These are phyloP conservation scores for Tenthredo livida DNA, from an alignment of 2,888 invertebrate species.

Conservation along the genomic window DNA sequence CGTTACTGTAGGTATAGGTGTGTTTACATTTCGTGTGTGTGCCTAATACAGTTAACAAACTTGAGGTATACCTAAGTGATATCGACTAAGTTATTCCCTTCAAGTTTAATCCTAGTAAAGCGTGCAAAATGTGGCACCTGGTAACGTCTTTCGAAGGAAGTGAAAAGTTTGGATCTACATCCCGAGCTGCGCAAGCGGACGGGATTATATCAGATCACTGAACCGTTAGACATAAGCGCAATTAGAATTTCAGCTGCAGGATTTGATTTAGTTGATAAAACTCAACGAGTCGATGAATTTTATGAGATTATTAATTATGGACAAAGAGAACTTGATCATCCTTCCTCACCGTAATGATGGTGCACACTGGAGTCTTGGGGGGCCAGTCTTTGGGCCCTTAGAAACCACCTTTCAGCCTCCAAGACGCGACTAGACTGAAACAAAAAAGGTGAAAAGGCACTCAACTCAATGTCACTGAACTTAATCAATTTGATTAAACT, in stretches of 20 bases:
- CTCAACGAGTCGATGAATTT: background rate
- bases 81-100: conserved; percentile 31
- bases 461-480: background rate
- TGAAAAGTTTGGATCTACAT: conserved; percentile 27
- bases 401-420: conserved; percentile 94
- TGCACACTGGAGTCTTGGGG: conserved; percentile 91
- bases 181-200: background rate
- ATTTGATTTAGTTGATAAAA: background rate
- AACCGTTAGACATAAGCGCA: background rate
- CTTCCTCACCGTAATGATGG: conserved; percentile 91
- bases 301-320: conserved; percentile 1
- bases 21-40: background rate
- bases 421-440: conserved; percentile 88
- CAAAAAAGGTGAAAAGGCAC: conserved; percentile 59
- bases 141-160: conserved; percentile 41
- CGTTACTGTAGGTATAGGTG: background rate
- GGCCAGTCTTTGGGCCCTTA: conserved; percentile 90
- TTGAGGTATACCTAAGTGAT: conserved; percentile 16
- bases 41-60: background rate
- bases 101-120: conserved; percentile 21
- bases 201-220: conserved; percentile 20
- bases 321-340: conserved; percentile 26
- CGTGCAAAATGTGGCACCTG: conserved; percentile 32
- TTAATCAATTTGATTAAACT: background rate
- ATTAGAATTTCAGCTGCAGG: background rate